Evolutionary conservation across 2,888 invertebrate species (phyloP).

Genomic region (Vanessa cardui): DNA sequence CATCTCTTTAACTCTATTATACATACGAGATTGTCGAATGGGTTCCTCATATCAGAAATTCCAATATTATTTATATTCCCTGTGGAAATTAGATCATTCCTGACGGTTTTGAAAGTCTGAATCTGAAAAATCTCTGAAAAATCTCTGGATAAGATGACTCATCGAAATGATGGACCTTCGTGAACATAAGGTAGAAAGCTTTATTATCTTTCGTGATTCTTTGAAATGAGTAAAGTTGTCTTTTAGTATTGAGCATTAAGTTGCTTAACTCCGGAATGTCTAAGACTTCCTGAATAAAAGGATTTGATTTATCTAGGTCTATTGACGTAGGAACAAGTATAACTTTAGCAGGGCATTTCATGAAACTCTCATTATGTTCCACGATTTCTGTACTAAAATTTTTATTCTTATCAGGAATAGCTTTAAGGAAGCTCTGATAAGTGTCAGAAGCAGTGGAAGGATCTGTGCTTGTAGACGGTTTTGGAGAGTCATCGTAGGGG

Average conservation of each 20-base stretch:
- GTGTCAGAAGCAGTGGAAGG: not conserved
- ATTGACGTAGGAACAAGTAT: slow-evolving; percentile 36
- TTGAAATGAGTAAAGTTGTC: slow-evolving; percentile 15
- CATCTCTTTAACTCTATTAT: no score
- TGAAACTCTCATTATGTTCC: slow-evolving; percentile 21
- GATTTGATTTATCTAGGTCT: slow-evolving; percentile 46
- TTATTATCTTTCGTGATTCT: slow-evolving; percentile 9
- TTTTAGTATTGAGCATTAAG: slow-evolving; percentile 24
- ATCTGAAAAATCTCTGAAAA: slow-evolving; percentile 23
- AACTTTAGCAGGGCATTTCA: slow-evolving; percentile 16
- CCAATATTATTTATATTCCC: no score
- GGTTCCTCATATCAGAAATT: no score
- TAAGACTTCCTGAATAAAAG: slow-evolving; percentile 40
- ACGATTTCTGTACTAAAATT: not conserved
- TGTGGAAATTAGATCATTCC: slow-evolving; percentile 10
- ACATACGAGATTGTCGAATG: no score
- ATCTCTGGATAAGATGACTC: slow-evolving; percentile 26
- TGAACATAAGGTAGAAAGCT: slow-evolving; percentile 30
- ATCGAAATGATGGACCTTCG: slow-evolving; percentile 31
- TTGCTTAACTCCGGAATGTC: slow-evolving; percentile 8
- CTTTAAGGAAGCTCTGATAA: slow-evolving; percentile 8
- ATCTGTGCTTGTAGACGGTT: no score
- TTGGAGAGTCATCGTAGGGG: no score
- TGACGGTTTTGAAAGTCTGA: slow-evolving; percentile 19
- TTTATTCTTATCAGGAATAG: slow-evolving; percentile 1